These are phyloP conservation scores for Muricea muricata DNA, from an alignment of 92 coral and sea anemone genomes.

Conservation along the genomic window DNA sequence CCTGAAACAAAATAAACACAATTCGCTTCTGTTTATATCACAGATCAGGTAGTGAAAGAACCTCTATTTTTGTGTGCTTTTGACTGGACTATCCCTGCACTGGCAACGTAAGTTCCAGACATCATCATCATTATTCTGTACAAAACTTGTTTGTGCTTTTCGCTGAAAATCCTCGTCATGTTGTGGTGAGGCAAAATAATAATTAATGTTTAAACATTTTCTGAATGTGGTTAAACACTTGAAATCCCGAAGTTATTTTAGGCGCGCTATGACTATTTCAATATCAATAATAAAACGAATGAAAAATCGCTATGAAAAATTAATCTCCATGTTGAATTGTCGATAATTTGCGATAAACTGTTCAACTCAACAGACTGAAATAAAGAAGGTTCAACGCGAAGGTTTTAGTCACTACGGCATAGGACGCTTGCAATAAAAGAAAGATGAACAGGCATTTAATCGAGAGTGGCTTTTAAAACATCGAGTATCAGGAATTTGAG, in stretches of 20 bases:
- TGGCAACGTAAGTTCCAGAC: too few relatives aligned
- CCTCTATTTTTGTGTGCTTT: too few relatives aligned
- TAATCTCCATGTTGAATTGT: neutral
- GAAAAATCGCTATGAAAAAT: neutral
- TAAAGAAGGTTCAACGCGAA: neutral
- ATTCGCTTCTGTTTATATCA: too few relatives aligned
- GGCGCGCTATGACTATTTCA: neutral
- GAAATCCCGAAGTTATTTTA: neutral
- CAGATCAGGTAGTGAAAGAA: too few relatives aligned
- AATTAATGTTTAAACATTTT: neutral
- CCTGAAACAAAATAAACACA: too few relatives aligned
- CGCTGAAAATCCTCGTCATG: too few relatives aligned
- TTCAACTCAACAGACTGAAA: neutral
- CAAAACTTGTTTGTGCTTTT: too few relatives aligned
- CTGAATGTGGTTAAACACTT: neutral
- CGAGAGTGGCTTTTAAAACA: neutral
- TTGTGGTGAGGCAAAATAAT: neutral
- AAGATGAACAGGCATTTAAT: neutral
- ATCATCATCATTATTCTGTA: too few relatives aligned
- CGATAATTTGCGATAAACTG: neutral
- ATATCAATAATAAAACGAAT: neutral
- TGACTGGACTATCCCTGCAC: too few relatives aligned
- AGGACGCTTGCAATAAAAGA: neutral
- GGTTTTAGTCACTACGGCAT: neutral
- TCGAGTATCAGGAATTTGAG: conserved; percentile 7